Evolutionary conservation across 2,113 vertebrate species (phyloP), one percentile per base, ranked within the genome.

Genomic region (Malaclemys terrapin): DNA sequence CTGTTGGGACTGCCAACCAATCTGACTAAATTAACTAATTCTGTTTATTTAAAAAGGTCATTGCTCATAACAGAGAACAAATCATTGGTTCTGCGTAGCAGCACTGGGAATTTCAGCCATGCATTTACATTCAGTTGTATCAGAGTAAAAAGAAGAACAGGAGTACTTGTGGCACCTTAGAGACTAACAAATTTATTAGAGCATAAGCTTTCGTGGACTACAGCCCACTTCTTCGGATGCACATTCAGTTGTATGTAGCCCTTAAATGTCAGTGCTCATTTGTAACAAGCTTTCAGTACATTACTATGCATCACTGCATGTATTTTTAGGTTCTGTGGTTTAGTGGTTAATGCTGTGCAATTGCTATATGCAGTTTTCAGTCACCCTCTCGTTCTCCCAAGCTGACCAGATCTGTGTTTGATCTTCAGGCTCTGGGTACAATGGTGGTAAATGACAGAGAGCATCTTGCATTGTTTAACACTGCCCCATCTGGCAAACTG

Each of bases 11-110:
- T 86, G 65, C 72, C 11, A 47, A 38, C 4, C 5, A 22, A 31
- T 31, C 69, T 86, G 27, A 54, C 19, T 9, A 82, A 89, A 90
- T 1, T 0, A 27, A 69, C 59, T 84, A n/a, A 83, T 72, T 76
- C 29, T 88, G 4, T 0, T 93, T 92, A 10, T 85, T 85, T 89
- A 65, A 95, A 59, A 5, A 90, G 75, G 31, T 53, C 85, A 75
- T 29, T 38, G 13, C 10, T 91, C 69, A 89, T 42, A 72, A 69
- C 13, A 84, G 9, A 56, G 79, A 79, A 42, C 11, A 1, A 52
- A 62, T 75, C 90, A 38, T 31, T 78, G 20, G 76, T 62, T 31
- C 42, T 42, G 4, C 89, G 47, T 9, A 87, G 80, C 59, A 90
- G 17, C 54, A 59, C 56, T 13, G 65, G 19, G 53, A 83, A 78